Conservation (phyloP, 2,113 vertebrate species). For the Percina caprodes region DNA sequence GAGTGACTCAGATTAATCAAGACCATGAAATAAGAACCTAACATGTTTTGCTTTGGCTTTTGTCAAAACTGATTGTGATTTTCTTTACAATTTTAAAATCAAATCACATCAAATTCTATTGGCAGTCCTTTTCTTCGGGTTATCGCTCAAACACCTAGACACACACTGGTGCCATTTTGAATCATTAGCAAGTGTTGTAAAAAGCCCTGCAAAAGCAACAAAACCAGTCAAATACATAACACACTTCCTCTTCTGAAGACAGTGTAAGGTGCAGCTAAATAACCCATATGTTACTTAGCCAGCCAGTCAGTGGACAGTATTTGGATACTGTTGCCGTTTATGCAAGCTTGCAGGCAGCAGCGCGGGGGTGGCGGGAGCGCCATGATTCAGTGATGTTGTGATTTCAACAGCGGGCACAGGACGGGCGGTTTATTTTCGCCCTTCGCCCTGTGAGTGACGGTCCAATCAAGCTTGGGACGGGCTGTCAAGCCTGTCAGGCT, state of each 20-base stretch:
- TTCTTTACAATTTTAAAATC: no score
- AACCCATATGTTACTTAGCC: not conserved
- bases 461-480: constrained; percentile 71
- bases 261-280: constrained; percentile 9
- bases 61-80: no score
- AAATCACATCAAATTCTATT: no score
- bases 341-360: not conserved
- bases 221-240: constrained; percentile 52
- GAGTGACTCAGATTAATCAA: no score
- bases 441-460: constrained; percentile 72
- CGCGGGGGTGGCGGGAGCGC: constrained; percentile 22
- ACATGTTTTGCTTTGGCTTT: no score
- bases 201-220: constrained; percentile 53
- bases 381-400: constrained; percentile 61
- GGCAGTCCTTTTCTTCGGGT: no score
- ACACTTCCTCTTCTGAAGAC: not conserved
- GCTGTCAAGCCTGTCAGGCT: constrained; percentile 73
- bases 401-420: constrained; percentile 65
- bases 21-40: no score
- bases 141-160: no score
- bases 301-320: constrained; percentile 5
- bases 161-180: constrained; percentile 62
- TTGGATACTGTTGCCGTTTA: constrained; percentile 25
- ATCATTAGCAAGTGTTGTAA: constrained; percentile 74
- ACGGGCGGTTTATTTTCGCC: constrained; percentile 67